Percentiles rank a stretch among this genome's conserved stretches.
phyloP scores from a whole-genome alignment of 30 jellyfish, hydroid and myxozoan genomes.

The Nemopilema nomurai region DNA sequence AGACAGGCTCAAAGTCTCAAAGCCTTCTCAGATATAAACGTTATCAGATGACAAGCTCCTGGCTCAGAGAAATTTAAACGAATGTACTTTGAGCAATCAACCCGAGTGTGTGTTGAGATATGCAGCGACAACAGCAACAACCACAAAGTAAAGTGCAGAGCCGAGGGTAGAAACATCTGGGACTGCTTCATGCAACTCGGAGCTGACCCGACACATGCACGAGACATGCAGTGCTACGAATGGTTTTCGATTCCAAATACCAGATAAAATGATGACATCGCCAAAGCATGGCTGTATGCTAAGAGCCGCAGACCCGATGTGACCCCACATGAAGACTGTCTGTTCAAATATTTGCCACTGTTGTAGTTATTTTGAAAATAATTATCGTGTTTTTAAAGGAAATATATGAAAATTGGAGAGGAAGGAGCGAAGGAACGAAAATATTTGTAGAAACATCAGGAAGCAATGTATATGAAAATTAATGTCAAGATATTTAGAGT shows the following conservation, averaged over 20 bases:
- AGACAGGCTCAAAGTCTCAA: not conserved
- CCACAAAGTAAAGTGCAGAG: not conserved
- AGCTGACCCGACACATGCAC: no score
- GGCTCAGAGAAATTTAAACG: not conserved
- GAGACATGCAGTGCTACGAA: no score
- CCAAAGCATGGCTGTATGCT: not conserved
- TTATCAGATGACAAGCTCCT: not conserved
- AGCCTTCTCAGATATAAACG: not conserved
- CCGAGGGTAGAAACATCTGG: not conserved
- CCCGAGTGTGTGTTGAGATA: not conserved
- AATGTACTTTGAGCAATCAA: not conserved
- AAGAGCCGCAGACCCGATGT: not conserved
- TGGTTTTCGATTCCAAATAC: not conserved
- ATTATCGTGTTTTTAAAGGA: conserved; percentile 15
- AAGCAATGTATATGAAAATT: not conserved
- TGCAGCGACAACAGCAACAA: not conserved
- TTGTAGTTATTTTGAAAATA: not conserved
- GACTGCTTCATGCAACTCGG: not conserved
- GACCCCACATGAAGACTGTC: conserved; percentile 9
- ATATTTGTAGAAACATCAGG: not conserved
- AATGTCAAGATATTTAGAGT: not conserved
- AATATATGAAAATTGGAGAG: not conserved
- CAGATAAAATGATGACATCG: not conserved
- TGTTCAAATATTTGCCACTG: conserved; percentile 25
- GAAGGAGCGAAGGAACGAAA: not conserved